Conservation (phyloP, 1,140 invertebrate species). For the Tetragnatha versicolor region DNA sequence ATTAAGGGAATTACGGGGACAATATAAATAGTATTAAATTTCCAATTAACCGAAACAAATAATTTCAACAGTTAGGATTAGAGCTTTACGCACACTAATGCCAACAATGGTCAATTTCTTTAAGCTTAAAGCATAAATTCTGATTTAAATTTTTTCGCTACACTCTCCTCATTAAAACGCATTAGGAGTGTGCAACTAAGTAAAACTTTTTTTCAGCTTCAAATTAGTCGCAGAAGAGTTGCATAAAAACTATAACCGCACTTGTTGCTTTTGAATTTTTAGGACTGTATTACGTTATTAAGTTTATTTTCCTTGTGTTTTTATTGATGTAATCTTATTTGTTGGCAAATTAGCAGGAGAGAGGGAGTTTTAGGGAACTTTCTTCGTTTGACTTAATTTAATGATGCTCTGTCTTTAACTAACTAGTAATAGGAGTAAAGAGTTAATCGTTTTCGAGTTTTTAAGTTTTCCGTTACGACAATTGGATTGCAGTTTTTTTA, state of each 20-base stretch:
- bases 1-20: slow-evolving; percentile 23
- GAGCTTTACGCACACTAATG: slow-evolving; percentile 31
- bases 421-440: no score
- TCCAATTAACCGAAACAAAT: slow-evolving; percentile 47
- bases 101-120: slow-evolving; percentile 42
- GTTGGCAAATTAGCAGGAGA: slow-evolving; percentile 16
- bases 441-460: no score
- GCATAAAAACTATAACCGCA: slow-evolving; percentile 27
- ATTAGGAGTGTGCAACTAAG: slow-evolving; percentile 27
- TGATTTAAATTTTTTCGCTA: slow-evolving; percentile 32
- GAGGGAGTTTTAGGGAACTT: slow-evolving; percentile 13
- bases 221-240: slow-evolving; percentile 29
- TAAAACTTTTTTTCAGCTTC: slow-evolving; percentile 10
- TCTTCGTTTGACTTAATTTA: slow-evolving; percentile 1
- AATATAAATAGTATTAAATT: slow-evolving; percentile 52
- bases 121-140: slow-evolving; percentile 39
- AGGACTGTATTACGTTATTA: slow-evolving; percentile 29
- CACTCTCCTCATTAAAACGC: slow-evolving; percentile 35
- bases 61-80: slow-evolving; percentile 35
- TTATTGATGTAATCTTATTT: slow-evolving; percentile 17
- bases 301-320: neutral
- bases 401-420: neutral
- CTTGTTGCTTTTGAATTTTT: slow-evolving; percentile 44
- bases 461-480: no score
- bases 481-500: no score